A percentile compares a stretch with the other conserved stretches of the same genome.
phyloP scores from a whole-genome alignment of 2,888 invertebrate species.

The Phania funesta region DNA sequence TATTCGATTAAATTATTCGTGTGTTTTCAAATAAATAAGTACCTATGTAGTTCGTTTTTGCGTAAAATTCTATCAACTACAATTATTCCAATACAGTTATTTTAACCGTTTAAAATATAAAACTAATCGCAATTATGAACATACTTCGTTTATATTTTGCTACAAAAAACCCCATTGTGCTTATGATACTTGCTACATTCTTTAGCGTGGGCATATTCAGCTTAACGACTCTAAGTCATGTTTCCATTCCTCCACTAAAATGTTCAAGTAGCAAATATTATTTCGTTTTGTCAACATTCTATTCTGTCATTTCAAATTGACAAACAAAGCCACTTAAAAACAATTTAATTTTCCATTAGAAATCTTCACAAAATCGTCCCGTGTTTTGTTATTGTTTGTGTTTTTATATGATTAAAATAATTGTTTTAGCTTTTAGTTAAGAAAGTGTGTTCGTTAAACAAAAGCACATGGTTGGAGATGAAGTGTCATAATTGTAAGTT shows the following conservation, averaged over 20 bases:
- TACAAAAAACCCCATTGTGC: not conserved
- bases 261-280: not conserved
- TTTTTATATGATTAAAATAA: no score
- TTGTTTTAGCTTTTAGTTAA: no score
- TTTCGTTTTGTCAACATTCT: not conserved
- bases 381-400: not conserved
- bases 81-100: no score
- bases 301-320: constrained; percentile 5
- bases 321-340: not conserved
- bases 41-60: no score
- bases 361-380: not conserved
- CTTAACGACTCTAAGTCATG: not conserved
- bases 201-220: not conserved
- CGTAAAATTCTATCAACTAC: no score
- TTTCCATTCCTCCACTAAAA: not conserved
- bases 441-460: not conserved
- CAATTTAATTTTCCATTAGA: not conserved
- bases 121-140: no score
- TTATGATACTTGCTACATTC: not conserved
- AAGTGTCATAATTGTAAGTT: not conserved
- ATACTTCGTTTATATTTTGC: not conserved
- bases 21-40: no score
- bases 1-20: not conserved
- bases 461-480: not conserved
- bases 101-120: no score